Evolutionary conservation across 2,797 vertebrate genomes (phyloP).

Genomic region (Lutjanus argentimaculatus): DNA sequence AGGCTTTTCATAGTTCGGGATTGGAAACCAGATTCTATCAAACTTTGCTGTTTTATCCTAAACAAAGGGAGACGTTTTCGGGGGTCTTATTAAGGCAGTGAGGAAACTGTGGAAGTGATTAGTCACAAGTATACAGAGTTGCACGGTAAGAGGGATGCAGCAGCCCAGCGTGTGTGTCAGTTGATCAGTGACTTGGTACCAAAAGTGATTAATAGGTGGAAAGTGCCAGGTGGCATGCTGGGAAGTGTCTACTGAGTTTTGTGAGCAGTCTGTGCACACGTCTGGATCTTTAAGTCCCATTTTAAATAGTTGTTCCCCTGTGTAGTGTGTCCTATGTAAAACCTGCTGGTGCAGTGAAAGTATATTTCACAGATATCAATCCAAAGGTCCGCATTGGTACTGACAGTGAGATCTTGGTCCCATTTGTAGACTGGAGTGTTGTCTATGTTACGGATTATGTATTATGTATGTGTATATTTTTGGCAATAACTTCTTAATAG

Average conservation of each 20-base stretch:
- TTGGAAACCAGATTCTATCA: background rate
- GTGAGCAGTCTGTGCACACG: no score
- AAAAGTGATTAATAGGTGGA: conserved; percentile 1
- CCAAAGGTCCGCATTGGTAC: background rate
- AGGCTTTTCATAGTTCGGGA: no score
- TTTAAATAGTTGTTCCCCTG: background rate
- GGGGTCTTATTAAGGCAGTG: no score
- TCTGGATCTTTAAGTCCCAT: background rate
- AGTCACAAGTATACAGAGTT: background rate
- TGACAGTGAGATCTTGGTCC: no score
- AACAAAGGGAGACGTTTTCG: background rate
- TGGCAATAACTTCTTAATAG: background rate
- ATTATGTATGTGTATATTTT: no score
- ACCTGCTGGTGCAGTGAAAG: background rate
- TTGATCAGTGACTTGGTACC: background rate
- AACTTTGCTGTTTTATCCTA: background rate
- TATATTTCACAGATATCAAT: background rate
- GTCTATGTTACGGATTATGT: background rate
- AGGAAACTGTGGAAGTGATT: background rate
- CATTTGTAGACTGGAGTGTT: background rate
- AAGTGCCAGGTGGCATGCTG: background rate
- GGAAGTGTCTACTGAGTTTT: background rate
- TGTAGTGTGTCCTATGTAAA: background rate
- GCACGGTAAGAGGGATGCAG: background rate
- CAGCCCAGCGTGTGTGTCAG: background rate